phyloP scores from a whole-genome alignment of 2,797 vertebrate species.

The Aulostomus chinensis region DNA sequence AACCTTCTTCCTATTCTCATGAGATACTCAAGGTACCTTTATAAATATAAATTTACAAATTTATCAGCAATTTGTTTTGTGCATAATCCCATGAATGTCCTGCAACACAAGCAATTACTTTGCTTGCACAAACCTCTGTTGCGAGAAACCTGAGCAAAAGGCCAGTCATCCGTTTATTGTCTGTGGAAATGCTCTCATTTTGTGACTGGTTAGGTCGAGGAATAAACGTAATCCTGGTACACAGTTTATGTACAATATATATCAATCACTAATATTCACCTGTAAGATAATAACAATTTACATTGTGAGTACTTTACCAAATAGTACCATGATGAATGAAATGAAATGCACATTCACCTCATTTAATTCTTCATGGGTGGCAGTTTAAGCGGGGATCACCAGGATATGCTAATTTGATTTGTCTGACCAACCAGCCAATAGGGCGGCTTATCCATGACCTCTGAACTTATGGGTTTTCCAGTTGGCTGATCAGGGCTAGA shows the following conservation, averaged over 20 bases:
- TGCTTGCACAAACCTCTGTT: too few species aligned
- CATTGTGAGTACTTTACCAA: not conserved
- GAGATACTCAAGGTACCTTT: too few species aligned
- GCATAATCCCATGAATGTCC: too few species aligned
- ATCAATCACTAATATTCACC: conserved; percentile 1
- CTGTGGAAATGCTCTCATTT: too few species aligned
- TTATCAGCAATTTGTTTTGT: too few species aligned
- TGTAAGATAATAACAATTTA: not conserved
- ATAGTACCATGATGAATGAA: conserved; percentile 12
- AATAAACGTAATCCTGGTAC: too few species aligned
- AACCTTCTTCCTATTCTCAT: too few species aligned
- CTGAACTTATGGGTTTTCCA: conserved; percentile 76
- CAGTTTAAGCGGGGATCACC: conserved; percentile 47
- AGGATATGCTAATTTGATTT: conserved; percentile 76
- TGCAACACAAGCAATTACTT: too few species aligned
- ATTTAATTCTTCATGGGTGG: conserved; percentile 58
- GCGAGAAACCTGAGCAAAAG: too few species aligned
- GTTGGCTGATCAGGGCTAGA: conserved; percentile 71
- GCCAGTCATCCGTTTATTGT: too few species aligned
- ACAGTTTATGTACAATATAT: not conserved
- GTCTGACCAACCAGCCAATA: conserved; percentile 72
- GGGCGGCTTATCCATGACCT: conserved; percentile 74
- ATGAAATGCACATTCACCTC: conserved; percentile 24
- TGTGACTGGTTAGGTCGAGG: too few species aligned
- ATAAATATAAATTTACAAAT: too few species aligned